These are phyloP conservation scores for Turritopsis dohrnii DNA, from an alignment of 30 jellyfish, hydroid and myxozoan species.

Conservation along the genomic window DNA sequence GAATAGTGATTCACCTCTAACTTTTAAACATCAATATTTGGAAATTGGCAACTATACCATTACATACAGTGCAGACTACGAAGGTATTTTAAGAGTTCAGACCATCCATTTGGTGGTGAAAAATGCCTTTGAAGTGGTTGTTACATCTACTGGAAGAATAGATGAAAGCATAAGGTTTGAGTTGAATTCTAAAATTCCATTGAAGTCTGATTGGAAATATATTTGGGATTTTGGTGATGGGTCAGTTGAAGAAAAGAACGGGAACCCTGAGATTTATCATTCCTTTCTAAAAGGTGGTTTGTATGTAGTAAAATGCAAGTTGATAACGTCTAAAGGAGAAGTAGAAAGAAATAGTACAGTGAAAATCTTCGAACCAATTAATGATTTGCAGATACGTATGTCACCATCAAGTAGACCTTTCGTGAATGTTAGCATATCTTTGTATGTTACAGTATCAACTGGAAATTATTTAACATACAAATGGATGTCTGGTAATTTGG, in stretches of 20 bases:
- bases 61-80: neutral
- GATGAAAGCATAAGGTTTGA: neutral
- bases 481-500: constrained; percentile 1
- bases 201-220: neutral
- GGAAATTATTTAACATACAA: neutral
- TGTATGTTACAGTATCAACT: neutral
- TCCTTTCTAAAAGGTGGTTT: neutral
- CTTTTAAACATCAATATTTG: neutral
- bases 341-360: neutral
- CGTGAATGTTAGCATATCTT: neutral
- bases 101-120: neutral
- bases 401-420: constrained; percentile 12
- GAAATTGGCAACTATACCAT: neutral
- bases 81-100: neutral
- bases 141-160: neutral
- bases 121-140: neutral
- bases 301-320: neutral
- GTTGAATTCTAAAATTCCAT: neutral
- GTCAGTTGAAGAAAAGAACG: neutral
- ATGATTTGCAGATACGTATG: neutral
- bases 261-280: neutral
- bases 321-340: neutral
- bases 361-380: neutral
- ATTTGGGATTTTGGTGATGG: constrained; percentile 8
- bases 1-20: neutral